Evolutionary conservation across 2,113 vertebrate genomes (phyloP).

Genomic region (Dicrurus megarhynchus): DNA sequence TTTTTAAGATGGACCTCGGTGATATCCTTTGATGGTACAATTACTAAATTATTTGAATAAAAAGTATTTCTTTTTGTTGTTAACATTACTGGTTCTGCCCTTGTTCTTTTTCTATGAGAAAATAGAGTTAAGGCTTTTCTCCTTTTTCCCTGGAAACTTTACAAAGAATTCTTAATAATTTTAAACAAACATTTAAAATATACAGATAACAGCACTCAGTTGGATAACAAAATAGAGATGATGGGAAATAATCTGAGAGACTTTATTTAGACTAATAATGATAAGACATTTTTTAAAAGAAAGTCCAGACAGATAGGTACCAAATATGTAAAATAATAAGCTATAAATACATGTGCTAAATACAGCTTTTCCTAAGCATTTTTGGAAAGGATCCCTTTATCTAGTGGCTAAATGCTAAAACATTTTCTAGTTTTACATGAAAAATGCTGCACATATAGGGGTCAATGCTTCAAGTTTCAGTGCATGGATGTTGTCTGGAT

Average conservation of each 20-base stretch:
- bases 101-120: neutral
- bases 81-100: neutral
- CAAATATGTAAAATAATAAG: constrained; percentile 27
- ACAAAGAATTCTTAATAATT: constrained; percentile 21
- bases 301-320: constrained; percentile 10
- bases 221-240: constrained; percentile 5
- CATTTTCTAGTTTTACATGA: neutral
- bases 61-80: neutral
- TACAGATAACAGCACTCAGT: neutral
- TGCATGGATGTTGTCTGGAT: neutral
- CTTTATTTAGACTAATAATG: constrained; percentile 22
- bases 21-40: neutral
- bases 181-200: constrained; percentile 37
- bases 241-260: neutral
- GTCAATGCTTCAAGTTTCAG: neutral
- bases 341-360: constrained; percentile 1
- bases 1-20: neutral
- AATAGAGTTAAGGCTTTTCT: neutral
- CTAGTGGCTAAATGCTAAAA: neutral
- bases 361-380: neutral
- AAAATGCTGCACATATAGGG: neutral
- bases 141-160: constrained; percentile 10
- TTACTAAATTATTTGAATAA: neutral
- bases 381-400: neutral
- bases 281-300: neutral